Evolutionary conservation across 2,888 invertebrate genomes (phyloP), one percentile per base, ranked within the genome.

Genomic region (Timema podura): DNA sequence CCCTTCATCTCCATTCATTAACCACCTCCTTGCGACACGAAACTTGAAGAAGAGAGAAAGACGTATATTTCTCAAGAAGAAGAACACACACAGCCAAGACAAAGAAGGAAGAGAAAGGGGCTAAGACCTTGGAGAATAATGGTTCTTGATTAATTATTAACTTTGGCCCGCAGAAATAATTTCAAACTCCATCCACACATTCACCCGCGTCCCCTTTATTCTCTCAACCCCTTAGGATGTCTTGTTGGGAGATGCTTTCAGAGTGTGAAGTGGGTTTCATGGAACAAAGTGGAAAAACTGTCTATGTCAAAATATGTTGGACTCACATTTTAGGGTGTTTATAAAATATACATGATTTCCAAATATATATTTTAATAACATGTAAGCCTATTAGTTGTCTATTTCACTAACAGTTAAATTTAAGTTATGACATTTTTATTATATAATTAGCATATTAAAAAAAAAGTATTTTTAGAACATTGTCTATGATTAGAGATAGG

Each of bases 101-200:
- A 61, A 45, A 11, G 61, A 11, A 30, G 61, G 30, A 30, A 30
- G 30, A 30, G 30, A 30, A 30, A 30, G 30, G 30, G 61, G 61
- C 61, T n/a, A 44, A 61, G 61, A 45, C 61, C 61, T 61, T 61
- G 68, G 68, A 67, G 71, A 71, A 71, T 71, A 71, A 71, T 71
- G 67, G 71, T 61, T 70, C 67, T 71, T 71, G 71, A 71, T 71
- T 71, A 71, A 71, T 71, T 69, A 71, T 71, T 69, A 71, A 71
- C 69, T 71, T 67, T 64, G 67, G 67, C 69, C 48, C 64, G 69
- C 67, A 69, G 71, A 71, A 71, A 67, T 71, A 70, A 71, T 69
- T 69, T 51, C 69, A 16, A 44, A 61, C 61, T 16, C 51, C 2
- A n/a, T 13, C 51, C 51, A 13, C 65, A 13, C 65, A 15, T n/a